Evolutionary conservation across 2,888 invertebrate genomes (phyloP).

Genomic region (Andrena praecox): DNA sequence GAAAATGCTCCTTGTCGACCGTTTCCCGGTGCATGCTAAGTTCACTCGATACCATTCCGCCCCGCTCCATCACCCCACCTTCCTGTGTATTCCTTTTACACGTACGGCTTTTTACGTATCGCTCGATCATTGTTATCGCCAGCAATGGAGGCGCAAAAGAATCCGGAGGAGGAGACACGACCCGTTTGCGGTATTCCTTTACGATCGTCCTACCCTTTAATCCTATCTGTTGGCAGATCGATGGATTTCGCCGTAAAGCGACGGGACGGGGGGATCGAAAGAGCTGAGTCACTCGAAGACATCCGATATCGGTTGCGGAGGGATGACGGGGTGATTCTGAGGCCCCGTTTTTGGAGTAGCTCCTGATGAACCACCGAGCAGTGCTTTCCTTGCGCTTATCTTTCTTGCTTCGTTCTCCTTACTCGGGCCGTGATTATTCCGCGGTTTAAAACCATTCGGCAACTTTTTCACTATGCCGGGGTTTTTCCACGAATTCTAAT

Average conservation of each 20-base stretch:
- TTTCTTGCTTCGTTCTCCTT: conserved; percentile 25
- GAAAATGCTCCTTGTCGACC: background rate
- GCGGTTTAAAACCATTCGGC: conserved; percentile 31
- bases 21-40: background rate
- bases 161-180: conserved; percentile 43
- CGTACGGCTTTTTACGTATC: conserved; percentile 53
- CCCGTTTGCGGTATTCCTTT: conserved; percentile 57
- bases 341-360: conserved; percentile 60
- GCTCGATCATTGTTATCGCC: conserved; percentile 58
- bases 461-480: background rate
- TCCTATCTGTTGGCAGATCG: conserved; percentile 60
- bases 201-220: conserved; percentile 52
- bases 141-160: conserved; percentile 36
- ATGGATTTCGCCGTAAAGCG: conserved; percentile 69
- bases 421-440: background rate
- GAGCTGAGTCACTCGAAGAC: conserved; percentile 70
- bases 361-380: conserved; percentile 46
- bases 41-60: conserved; percentile 10
- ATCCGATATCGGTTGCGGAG: conserved; percentile 69
- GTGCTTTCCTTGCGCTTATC: conserved; percentile 48
- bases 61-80: conserved; percentile 13
- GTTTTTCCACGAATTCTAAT: conserved; percentile 5
- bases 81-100: conserved; percentile 26
- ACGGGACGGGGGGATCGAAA: conserved; percentile 54
- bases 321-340: conserved; percentile 45